Evolutionary conservation across 1,140 invertebrate genomes (phyloP).

Genomic region (Homalodisca vitripennis): DNA sequence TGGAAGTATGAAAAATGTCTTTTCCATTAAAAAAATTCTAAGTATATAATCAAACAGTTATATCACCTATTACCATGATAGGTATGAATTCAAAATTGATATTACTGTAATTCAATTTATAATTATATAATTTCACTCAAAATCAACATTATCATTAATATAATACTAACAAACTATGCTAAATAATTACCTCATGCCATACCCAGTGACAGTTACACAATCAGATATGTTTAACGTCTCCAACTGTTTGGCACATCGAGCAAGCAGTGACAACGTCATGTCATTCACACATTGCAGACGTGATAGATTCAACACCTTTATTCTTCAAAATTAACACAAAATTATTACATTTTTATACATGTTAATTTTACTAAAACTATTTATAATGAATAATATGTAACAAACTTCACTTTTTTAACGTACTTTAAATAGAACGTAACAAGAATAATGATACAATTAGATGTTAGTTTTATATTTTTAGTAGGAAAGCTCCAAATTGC

Average conservation of each 20-base stretch:
- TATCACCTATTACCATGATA: not conserved
- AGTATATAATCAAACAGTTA: not conserved
- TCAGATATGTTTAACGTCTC: constrained; percentile 14
- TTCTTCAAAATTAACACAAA: constrained; percentile 8
- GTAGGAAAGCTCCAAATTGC: too few relatives aligned
- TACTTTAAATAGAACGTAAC: too few relatives aligned
- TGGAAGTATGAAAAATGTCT: too few relatives aligned
- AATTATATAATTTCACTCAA: not conserved
- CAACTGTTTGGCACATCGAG: constrained; percentile 1
- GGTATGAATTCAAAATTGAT: not conserved
- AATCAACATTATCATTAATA: not conserved
- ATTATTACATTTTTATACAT: too few relatives aligned
- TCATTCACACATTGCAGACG: constrained; percentile 12
- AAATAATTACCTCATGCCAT: constrained; percentile 22
- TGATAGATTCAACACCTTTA: constrained; percentile 15
- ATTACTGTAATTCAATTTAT: not conserved
- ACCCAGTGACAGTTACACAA: constrained; percentile 13
- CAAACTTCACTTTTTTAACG: too few relatives aligned
- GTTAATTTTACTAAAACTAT: too few relatives aligned
- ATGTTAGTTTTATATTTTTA: too few relatives aligned
- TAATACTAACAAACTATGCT: not conserved
- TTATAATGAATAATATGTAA: too few relatives aligned
- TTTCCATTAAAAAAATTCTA: not conserved
- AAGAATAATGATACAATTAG: too few relatives aligned
- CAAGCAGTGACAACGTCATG: constrained; percentile 4